These are phyloP conservation scores for Coluber constrictor DNA, from an alignment of 2,797 vertebrate species.

Conservation along the genomic window DNA sequence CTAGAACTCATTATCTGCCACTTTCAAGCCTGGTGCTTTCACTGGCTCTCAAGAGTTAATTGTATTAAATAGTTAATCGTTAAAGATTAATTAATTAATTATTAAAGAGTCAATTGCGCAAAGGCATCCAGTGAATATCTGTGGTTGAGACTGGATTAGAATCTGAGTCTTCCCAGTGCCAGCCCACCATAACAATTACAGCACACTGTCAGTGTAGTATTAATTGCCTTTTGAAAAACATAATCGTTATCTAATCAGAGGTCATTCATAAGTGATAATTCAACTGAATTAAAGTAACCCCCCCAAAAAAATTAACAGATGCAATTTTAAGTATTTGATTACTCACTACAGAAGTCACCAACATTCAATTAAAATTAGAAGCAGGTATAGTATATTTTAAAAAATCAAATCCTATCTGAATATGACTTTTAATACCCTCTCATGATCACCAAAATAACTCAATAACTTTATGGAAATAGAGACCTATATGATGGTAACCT, in stretches of 20 bases:
- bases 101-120: neutral
- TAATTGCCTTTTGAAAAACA: neutral
- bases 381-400: neutral
- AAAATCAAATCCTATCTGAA: neutral
- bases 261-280: neutral
- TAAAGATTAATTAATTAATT: no score
- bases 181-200: neutral
- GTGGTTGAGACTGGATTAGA: neutral
- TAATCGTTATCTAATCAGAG: neutral
- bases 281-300: neutral
- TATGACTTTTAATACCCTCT: neutral
- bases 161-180: neutral
- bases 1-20: no score
- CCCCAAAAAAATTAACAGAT: neutral
- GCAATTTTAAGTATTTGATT: neutral
- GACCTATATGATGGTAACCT: neutral
- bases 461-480: neutral
- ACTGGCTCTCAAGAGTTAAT: no score
- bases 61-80: no score
- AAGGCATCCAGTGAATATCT: neutral
- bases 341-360: neutral
- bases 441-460: neutral
- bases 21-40: no score
- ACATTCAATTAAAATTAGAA: neutral
- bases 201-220: neutral